These are phyloP conservation scores for Hipparchia sbordonii DNA, from an alignment of 2,888 invertebrate species.

Conservation along the genomic window DNA sequence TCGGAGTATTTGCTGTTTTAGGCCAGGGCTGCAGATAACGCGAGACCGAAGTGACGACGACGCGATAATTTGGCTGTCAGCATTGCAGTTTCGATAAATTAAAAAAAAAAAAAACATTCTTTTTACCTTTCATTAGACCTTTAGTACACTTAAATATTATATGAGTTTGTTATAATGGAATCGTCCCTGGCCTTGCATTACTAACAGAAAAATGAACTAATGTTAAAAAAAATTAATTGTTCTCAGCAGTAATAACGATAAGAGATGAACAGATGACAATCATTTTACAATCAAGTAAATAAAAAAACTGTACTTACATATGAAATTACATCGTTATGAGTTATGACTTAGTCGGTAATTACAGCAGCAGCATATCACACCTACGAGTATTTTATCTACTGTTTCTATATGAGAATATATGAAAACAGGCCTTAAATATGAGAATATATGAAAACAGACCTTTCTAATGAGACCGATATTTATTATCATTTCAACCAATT, in stretches of 20 bases:
- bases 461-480: conserved; percentile 23
- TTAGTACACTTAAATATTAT: too few species aligned
- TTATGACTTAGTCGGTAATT: conserved; percentile 16
- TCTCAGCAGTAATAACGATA: neutral
- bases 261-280: conserved; percentile 19
- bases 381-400: conserved; percentile 7
- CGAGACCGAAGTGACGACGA: too few species aligned
- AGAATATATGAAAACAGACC: conserved; percentile 17
- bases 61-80: too few species aligned
- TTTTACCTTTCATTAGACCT: too few species aligned
- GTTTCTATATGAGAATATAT: conserved; percentile 23
- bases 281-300: conserved; percentile 10
- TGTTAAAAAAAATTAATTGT: neutral
- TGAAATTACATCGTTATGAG: neutral
- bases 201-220: neutral
- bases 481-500: conserved; percentile 11
- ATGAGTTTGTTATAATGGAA: too few species aligned
- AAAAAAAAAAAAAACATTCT: too few species aligned
- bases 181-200: neutral
- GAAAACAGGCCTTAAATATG: conserved; percentile 15
- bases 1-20: too few species aligned
- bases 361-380: too few species aligned
- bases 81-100: too few species aligned
- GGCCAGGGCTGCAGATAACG: too few species aligned
- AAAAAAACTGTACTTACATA: conserved; percentile 18